These are phyloP conservation scores for Epsilonema sp. DNA, from an alignment of 2,888 invertebrate species.

Conservation along the genomic window DNA sequence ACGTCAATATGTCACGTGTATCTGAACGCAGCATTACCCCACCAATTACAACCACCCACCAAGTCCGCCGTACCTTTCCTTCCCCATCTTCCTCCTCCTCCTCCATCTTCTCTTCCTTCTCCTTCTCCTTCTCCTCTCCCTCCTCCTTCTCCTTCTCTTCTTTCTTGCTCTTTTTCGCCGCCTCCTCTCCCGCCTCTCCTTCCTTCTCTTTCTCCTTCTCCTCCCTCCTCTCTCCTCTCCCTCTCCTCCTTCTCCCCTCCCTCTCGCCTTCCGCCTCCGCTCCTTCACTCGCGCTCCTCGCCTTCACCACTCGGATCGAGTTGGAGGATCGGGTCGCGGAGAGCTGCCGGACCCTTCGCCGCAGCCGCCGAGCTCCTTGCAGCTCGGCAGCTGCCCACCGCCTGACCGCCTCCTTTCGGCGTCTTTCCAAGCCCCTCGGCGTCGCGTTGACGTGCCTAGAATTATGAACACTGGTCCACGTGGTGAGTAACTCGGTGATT, in stretches of 20 bases:
- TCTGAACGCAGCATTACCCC: too few species aligned
- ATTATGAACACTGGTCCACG: too few species aligned
- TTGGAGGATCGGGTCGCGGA: slow-evolving; percentile 62
- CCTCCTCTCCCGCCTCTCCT: neutral
- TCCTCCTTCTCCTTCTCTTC: slow-evolving; percentile 10
- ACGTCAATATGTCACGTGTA: too few species aligned
- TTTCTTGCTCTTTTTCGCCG: neutral
- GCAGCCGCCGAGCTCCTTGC: slow-evolving; percentile 58
- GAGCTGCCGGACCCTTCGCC: slow-evolving; percentile 58
- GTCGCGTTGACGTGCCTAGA: neutral
- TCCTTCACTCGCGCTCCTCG: neutral
- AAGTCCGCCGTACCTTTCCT: too few species aligned
- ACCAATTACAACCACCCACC: too few species aligned
- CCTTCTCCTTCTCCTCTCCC: too few species aligned
- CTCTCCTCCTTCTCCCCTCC: neutral
- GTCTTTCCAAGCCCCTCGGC: slow-evolving; percentile 39
- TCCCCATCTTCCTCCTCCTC: too few species aligned
- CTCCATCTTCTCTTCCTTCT: too few species aligned
- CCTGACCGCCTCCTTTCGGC: neutral
- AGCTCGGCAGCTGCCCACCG: slow-evolving; percentile 38
- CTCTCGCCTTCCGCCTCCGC: neutral
- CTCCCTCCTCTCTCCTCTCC: too few species aligned
- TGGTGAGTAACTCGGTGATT: too few species aligned
- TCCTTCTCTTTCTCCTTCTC: slow-evolving; percentile 4
- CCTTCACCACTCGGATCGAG: slow-evolving; percentile 43